Evolutionary conservation across 2,797 vertebrate species (phyloP).

Genomic region (Molothrus aeneus): DNA sequence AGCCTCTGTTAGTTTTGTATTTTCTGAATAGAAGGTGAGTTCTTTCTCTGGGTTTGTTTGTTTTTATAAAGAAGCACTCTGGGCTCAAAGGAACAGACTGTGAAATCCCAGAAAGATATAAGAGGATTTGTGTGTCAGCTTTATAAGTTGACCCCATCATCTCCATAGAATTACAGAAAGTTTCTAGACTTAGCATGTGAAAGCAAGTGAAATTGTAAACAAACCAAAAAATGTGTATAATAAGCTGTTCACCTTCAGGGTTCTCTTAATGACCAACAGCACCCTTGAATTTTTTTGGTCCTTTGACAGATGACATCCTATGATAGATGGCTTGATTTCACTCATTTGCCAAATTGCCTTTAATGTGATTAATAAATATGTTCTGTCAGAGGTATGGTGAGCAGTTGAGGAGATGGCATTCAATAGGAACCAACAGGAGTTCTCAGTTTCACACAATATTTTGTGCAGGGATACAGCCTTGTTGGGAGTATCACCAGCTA

Average conservation of each 20-base stretch:
- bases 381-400: not conserved
- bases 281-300: not conserved
- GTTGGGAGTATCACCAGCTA: not conserved
- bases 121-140: not conserved
- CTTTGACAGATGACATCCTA: not conserved
- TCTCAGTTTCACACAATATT: not conserved
- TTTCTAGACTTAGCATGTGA: not conserved
- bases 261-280: not conserved
- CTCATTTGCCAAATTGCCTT: not conserved
- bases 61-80: not conserved
- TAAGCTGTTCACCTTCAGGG: not conserved
- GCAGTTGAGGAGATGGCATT: not conserved
- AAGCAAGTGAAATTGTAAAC: not conserved
- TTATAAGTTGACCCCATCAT: slow-evolving; percentile 2
- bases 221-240: not conserved
- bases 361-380: not conserved
- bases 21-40: not conserved
- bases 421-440: not conserved
- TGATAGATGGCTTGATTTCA: not conserved
- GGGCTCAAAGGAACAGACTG: not conserved
- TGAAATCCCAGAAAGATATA: not conserved
- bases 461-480: not conserved
- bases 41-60: not conserved
- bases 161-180: not conserved
- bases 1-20: not conserved